Conservation (phyloP, 1,140 invertebrate species). For the Euwallacea similis region DNA sequence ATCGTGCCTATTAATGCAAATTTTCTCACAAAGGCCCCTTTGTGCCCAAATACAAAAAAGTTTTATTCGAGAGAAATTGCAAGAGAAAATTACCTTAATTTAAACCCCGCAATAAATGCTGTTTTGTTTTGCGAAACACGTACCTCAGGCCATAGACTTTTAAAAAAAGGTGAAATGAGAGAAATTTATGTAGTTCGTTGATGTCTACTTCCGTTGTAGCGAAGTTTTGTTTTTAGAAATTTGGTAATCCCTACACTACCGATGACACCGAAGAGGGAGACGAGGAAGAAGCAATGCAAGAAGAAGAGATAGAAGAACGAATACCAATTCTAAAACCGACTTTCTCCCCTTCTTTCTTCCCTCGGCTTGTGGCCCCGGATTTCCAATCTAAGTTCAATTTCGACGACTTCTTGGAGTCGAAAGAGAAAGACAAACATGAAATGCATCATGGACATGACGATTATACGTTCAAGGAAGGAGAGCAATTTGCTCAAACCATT, state of each 20-base stretch:
- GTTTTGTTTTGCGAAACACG: no score
- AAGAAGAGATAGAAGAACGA: background rate
- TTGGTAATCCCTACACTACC: background rate
- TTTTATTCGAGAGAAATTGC: no score
- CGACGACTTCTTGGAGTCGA: background rate
- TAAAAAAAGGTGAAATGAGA: no score
- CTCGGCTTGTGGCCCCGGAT: slow-evolving; percentile 3
- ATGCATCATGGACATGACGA: slow-evolving; percentile 19
- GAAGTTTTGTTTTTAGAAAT: no score
- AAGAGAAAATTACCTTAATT: no score
- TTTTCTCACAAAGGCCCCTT: no score
- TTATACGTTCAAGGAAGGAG: slow-evolving; percentile 30
- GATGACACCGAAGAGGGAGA: background rate
- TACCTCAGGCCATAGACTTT: no score
- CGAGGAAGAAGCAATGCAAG: background rate
- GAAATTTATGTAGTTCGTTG: no score
- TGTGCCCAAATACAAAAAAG: no score
- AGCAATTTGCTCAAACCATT: slow-evolving; percentile 18
- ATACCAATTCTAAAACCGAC: slow-evolving; percentile 10
- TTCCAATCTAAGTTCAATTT: background rate
- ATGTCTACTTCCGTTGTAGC: no score
- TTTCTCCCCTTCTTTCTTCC: slow-evolving; percentile 7
- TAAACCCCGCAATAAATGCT: no score
- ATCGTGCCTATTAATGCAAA: no score
- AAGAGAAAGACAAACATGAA: background rate